Base-by-base conservation (phyloP, 1,140 invertebrate species). In the Penaeus vannamei region DNA sequence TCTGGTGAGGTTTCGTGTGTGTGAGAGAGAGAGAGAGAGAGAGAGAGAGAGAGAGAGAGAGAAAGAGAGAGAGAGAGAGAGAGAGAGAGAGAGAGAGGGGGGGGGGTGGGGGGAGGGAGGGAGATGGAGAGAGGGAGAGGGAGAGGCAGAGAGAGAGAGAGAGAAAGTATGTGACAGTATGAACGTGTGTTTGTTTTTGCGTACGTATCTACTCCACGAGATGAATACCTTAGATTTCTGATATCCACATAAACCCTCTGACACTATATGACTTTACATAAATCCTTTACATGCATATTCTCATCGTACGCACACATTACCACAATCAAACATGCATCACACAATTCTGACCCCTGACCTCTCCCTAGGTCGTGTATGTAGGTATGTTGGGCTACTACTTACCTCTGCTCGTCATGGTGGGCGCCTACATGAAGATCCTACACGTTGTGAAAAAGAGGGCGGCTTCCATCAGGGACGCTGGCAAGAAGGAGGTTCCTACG, bases 341-440 rank as follows among this genome's bases (percentile, higher is more conserved):
- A n/a, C 4, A 5, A 72, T 0, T 60, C 81, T 32, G 1, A 4
- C 0, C 29, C 36, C 8, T 66, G 29, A n/a, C 32, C 59, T 23
- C 42, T 60, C 59, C 3, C 59, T 59, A 91, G 89, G 91, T 91
- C n/a, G 84, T 93, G n/a, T 92, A 93, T 64, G 92, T 93, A 29
- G 93, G 92, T 23, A 86, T 92, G 61, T 69, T 93, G n/a, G 93
- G 93, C 5, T 93, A 93, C 87, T 93, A 93, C 90, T 91, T 92
- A n/a, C 92, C 93, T 2, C 92, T 92, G 69, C 46, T 92, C 29
- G 59, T 92, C 59, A 92, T 93, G 87, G 26, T 93, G 46, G 90
- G 92, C 72, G 93, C 92, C 84, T 93, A 93, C 91, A 82, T 92
- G 46, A 88, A 87, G 23, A 93, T 93, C 17, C 92, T 92, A 53